These are phyloP conservation scores for Sacculina carcini DNA, from an alignment of 2,888 invertebrate genomes.

Conservation along the genomic window DNA sequence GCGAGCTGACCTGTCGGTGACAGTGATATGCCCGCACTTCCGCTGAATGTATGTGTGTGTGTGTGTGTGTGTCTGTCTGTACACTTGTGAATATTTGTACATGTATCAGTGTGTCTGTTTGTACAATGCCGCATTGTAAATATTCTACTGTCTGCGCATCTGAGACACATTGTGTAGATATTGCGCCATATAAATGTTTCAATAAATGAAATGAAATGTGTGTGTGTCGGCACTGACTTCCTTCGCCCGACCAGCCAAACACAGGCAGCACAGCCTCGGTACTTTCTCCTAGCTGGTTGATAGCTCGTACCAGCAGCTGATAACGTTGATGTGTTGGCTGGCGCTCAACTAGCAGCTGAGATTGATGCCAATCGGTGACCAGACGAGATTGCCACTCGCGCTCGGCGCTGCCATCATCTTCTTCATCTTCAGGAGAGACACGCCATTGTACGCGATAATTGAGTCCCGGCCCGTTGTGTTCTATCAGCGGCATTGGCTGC, in stretches of 20 bases:
- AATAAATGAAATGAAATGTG: background rate
- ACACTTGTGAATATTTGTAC: too few relatives aligned
- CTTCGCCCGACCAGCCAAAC: slow-evolving; percentile 78
- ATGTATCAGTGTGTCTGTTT: too few relatives aligned
- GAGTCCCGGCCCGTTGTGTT: slow-evolving; percentile 86
- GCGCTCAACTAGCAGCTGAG: slow-evolving; percentile 38
- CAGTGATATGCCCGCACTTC: too few relatives aligned
- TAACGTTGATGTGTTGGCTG: slow-evolving; percentile 76
- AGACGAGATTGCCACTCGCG: slow-evolving; percentile 32
- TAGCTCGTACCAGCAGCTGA: slow-evolving; percentile 63
- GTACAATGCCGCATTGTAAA: too few relatives aligned
- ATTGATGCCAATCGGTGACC: slow-evolving; percentile 48
- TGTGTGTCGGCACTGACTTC: slow-evolving; percentile 25
- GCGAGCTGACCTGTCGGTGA: too few relatives aligned
- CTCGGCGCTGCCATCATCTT: slow-evolving; percentile 44
- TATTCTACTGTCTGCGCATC: too few relatives aligned
- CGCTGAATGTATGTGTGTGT: too few relatives aligned
- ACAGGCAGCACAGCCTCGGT: slow-evolving; percentile 50
- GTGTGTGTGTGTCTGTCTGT: too few relatives aligned
- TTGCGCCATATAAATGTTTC: background rate
- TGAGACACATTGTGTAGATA: too few relatives aligned
- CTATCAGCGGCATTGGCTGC: slow-evolving; percentile 75
- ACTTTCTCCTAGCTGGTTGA: slow-evolving; percentile 64
- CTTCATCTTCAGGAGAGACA: too few relatives aligned
- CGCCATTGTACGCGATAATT: slow-evolving; percentile 78